phyloP scores from a whole-genome alignment of 2,113 vertebrate genomes.

The Holacanthus passer region DNA sequence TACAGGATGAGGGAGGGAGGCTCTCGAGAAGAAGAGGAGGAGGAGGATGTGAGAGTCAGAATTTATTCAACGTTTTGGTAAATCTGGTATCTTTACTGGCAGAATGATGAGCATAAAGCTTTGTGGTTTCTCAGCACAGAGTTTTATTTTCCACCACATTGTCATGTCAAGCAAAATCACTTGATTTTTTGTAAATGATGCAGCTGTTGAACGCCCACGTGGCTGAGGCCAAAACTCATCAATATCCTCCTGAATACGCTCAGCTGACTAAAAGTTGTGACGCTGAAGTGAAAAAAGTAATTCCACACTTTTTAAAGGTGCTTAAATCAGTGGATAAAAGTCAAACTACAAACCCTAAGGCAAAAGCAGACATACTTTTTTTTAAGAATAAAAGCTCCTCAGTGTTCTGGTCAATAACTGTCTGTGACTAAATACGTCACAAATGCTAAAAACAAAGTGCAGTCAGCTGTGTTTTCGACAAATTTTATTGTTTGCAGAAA shows the following conservation, averaged over 20 bases:
- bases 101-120: slow-evolving; percentile 15
- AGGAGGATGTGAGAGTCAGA: slow-evolving; percentile 63
- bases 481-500: slow-evolving; percentile 6
- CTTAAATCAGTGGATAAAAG: slow-evolving; percentile 13
- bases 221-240: slow-evolving; percentile 12
- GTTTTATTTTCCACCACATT: slow-evolving; percentile 33
- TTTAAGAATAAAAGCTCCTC: slow-evolving; percentile 8
- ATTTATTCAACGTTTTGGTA: slow-evolving; percentile 40
- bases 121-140: slow-evolving; percentile 44
- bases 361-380: not conserved
- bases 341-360: not conserved
- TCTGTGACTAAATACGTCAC: not conserved
- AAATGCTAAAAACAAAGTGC: not conserved
- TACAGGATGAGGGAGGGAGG: slow-evolving; percentile 50
- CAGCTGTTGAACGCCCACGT: slow-evolving; percentile 31
- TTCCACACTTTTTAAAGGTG: not conserved
- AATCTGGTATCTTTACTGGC: slow-evolving; percentile 64
- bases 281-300: not conserved
- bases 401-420: slow-evolving; percentile 42
- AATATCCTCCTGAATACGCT: not conserved
- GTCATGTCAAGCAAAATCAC: slow-evolving; percentile 29
- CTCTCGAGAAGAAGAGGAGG: slow-evolving; percentile 38
- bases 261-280: not conserved
- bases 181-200: slow-evolving; percentile 54
- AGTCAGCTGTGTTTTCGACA: not conserved